These are phyloP conservation scores for Holocentrus rufus DNA, from an alignment of 2,797 vertebrate species.

Conservation along the genomic window DNA sequence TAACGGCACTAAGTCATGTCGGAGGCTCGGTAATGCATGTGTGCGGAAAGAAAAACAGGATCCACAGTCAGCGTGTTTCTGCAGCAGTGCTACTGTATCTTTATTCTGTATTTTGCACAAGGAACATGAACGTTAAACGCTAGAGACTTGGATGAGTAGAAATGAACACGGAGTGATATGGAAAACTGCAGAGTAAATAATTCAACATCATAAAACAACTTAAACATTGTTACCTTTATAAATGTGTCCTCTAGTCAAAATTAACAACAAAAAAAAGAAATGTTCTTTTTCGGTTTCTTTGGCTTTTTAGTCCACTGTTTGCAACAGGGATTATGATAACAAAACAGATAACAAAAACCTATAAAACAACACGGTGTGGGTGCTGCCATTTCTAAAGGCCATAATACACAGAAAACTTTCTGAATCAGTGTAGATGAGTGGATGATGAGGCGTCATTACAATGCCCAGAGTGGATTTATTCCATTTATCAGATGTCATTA, in stretches of 20 bases:
- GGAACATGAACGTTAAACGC: slow-evolving; percentile 50
- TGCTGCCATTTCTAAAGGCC: slow-evolving; percentile 45
- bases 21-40: slow-evolving; percentile 60
- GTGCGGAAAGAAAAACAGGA: slow-evolving; percentile 63
- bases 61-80: slow-evolving; percentile 39
- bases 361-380: slow-evolving; percentile 17
- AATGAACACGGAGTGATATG: slow-evolving; percentile 19
- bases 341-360: slow-evolving; percentile 42
- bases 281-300: slow-evolving; percentile 58
- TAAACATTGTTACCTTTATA: slow-evolving; percentile 21
- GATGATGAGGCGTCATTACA: background rate
- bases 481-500: background rate
- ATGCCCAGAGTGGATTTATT: background rate
- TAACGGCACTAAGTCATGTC: slow-evolving; percentile 74
- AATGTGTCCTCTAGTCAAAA: slow-evolving; percentile 27
- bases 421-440: slow-evolving; percentile 11
- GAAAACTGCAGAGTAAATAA: slow-evolving; percentile 34
- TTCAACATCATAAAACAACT: slow-evolving; percentile 29
- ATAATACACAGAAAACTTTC: slow-evolving; percentile 28
- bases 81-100: slow-evolving; percentile 54
- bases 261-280: slow-evolving; percentile 40
- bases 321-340: slow-evolving; percentile 37
- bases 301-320: slow-evolving; percentile 54
- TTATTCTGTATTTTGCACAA: slow-evolving; percentile 71
- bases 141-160: slow-evolving; percentile 45